A percentile compares a stretch with the other conserved stretches of the same genome.
phyloP scores from a whole-genome alignment of 1,140 invertebrate genomes.

The Heliconius himera region DNA sequence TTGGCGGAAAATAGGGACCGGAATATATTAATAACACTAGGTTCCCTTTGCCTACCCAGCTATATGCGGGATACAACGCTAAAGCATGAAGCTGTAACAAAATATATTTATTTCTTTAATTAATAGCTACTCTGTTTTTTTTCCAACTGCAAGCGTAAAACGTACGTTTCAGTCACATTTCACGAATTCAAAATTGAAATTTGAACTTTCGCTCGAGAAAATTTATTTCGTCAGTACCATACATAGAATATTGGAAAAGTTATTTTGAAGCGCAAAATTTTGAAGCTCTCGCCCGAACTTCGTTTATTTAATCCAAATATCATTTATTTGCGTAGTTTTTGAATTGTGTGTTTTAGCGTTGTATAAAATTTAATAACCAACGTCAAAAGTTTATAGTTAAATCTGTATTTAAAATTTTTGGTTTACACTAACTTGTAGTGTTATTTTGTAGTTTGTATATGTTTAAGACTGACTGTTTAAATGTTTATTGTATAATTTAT shows the following conservation, averaged over 20 bases:
- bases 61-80: not conserved
- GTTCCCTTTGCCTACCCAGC: not conserved
- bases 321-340: not conserved
- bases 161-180: not conserved
- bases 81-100: too few species aligned
- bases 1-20: not conserved
- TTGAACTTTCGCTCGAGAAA: not conserved
- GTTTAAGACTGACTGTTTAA: too few species aligned
- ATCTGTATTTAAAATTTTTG: not conserved
- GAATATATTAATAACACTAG: not conserved
- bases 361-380: not conserved
- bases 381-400: not conserved
- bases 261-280: not conserved
- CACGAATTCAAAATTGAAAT: not conserved
- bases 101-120: not conserved
- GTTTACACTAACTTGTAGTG: not conserved
- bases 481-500: too few species aligned
- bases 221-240: not conserved
- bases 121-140: not conserved
- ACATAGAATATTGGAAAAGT: conserved; percentile 9
- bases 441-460: too few species aligned
- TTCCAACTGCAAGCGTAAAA: not conserved
- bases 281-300: not conserved
- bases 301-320: not conserved
- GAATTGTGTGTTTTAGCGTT: not conserved